phyloP scores from a whole-genome alignment of 2,797 vertebrate genomes.

The Pitangus sulphuratus region DNA sequence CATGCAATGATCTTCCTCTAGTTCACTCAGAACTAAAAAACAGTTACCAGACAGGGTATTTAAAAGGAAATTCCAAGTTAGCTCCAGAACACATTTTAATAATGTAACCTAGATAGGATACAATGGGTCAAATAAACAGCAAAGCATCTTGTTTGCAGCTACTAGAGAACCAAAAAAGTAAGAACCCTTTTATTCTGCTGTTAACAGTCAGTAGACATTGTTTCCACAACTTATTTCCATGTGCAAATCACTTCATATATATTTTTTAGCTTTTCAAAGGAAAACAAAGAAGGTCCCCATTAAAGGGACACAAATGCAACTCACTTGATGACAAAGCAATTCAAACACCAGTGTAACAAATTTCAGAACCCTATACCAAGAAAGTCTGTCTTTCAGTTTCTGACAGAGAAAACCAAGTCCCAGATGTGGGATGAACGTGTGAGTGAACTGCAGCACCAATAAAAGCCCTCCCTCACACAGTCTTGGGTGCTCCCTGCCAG shows the following conservation, averaged over 20 bases:
- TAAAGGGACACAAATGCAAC: neutral
- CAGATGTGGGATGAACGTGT: fast-evolving
- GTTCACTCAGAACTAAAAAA: neutral
- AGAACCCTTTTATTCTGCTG: neutral
- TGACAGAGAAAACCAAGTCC: neutral
- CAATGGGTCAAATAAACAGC: neutral
- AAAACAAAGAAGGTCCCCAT: neutral
- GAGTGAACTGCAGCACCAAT: neutral
- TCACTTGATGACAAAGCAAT: neutral
- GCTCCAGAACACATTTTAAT: neutral
- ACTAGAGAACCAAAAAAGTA: neutral
- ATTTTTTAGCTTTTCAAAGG: neutral
- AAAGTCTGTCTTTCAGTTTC: neutral
- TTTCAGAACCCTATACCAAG: neutral
- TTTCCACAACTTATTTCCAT: neutral
- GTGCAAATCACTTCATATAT: neutral
- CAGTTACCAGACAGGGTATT: neutral
- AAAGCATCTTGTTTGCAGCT: neutral
- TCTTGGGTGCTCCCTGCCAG: neutral
- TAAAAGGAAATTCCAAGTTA: neutral
- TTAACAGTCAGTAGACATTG: neutral
- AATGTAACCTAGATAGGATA: neutral
- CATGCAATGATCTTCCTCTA: neutral
- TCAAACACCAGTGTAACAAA: neutral
- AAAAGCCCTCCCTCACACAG: neutral